Conservation (phyloP, 2,113 vertebrate genomes). For the Pagrus major region DNA sequence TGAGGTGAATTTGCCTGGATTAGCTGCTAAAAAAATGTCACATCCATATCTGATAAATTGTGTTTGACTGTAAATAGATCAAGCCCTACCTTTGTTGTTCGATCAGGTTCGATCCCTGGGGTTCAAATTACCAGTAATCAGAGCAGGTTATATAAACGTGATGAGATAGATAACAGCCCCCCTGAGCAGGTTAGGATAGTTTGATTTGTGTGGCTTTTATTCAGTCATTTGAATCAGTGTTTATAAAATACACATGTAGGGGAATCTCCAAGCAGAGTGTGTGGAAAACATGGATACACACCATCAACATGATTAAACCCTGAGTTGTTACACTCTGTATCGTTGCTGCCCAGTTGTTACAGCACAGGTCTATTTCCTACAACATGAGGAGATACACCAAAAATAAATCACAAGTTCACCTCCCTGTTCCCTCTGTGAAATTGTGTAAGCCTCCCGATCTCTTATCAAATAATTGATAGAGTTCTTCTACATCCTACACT, state of each 20-base stretch:
- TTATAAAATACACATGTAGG: conserved; percentile 2
- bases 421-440: conserved; percentile 55
- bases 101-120: not conserved
- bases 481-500: conserved; percentile 19
- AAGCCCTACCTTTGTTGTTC: not conserved
- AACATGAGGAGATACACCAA: conserved; percentile 48
- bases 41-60: not conserved
- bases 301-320: conserved; percentile 57
- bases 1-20: not conserved
- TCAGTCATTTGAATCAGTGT: conserved; percentile 11
- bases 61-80: not conserved
- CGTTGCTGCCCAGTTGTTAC: conserved; percentile 19
- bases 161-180: not conserved
- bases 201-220: conserved; percentile 33
- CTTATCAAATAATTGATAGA: conserved; percentile 76
- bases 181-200: not conserved
- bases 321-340: conserved; percentile 32
- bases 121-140: conserved; percentile 23
- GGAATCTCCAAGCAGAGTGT: not conserved
- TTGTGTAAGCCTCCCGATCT: conserved; percentile 46
- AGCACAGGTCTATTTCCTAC: conserved; percentile 31
- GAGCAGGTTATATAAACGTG: not conserved
- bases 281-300: not conserved
- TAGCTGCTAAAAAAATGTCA: conserved; percentile 6
- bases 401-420: conserved; percentile 69